Conservation (phyloP, 2,888 invertebrate species). For the Polydrusus pterygomalis region DNA sequence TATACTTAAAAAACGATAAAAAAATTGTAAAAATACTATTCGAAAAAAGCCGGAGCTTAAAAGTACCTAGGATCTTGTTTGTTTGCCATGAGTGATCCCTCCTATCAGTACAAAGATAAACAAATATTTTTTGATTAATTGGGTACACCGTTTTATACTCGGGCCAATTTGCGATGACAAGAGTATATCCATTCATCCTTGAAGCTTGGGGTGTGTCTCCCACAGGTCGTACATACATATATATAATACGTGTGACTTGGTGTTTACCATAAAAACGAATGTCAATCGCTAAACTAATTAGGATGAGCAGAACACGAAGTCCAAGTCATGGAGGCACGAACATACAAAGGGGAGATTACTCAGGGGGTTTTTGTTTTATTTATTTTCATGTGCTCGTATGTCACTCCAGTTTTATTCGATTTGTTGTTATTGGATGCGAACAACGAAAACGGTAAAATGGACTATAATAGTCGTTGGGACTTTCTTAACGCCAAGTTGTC, state of each 20-base stretch:
- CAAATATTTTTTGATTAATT: too few species aligned
- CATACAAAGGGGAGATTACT: conserved; percentile 28
- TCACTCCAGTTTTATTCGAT: neutral
- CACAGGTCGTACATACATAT: conserved; percentile 28
- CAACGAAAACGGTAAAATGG: neutral
- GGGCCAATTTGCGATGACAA: too few species aligned
- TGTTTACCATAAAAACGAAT: conserved; percentile 40
- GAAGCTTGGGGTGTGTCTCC: conserved; percentile 14
- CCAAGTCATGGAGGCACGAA: conserved; percentile 33
- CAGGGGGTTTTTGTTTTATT: conserved; percentile 20
- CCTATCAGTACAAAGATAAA: too few species aligned
- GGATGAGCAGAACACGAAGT: conserved; percentile 35
- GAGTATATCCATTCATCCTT: too few species aligned
- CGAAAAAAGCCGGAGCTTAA: too few species aligned
- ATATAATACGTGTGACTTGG: conserved; percentile 41
- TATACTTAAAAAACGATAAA: too few species aligned
- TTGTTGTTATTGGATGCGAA: neutral
- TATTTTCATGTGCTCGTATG: conserved; percentile 17
- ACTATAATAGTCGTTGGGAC: too few species aligned
- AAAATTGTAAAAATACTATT: too few species aligned
- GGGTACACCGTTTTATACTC: too few species aligned
- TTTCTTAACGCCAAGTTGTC: too few species aligned
- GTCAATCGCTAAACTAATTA: conserved; percentile 42
- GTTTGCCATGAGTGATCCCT: too few species aligned
- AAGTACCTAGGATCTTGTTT: too few species aligned